Evolutionary conservation across 2,113 vertebrate species (phyloP), one percentile per base, ranked within the genome.

Genomic region (Brachyistius frenatus): DNA sequence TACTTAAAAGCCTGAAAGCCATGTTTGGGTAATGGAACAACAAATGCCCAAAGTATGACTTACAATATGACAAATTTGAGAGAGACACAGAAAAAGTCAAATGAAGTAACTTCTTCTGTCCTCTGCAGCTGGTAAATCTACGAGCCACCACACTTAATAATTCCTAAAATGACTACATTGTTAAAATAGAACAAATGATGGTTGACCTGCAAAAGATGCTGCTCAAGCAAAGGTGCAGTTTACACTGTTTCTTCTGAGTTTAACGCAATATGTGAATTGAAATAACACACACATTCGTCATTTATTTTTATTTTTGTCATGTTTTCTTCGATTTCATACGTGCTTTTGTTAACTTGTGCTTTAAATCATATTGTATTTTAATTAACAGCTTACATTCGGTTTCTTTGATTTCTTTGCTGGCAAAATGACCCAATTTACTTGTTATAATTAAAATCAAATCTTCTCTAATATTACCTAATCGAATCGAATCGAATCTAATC

Each of bases 181-280:
- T 79, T 82, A 70, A 86, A 83, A 86, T 86, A 79, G 84, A 79
- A 58, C 84, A 83, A 64, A 84, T 83, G 73, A 70, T 33, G 64
- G 60, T 8, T 74, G 80, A 87, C 77, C 85, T 76, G 80, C 77
- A 79, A 69, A 80, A 53, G 69, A 66, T 66, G 15, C 41, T 30
- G 53, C 73, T 85, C 15, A 1, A 23, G 68, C 68, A 49, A 5
- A 49, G 30, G 41, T 54, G 76, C 23, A 33, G 16, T 15, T 36
- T 0, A 10, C 52, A 53, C 54, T 46, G 50, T 47, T 60, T 60
- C 11, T 50, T 31, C 39, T 39, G 11, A 54, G 35, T 15, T 61
- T 56, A 1, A 31, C 13, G 10, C 1, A 23, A 23, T 10, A 15
- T 41, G 66, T 4, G 11, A 31, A 7, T 33, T 9, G 0, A 23